A percentile compares a stretch with the other conserved stretches of the same genome.
These are phyloP conservation scores for Petrocephalus zakoni DNA, from an alignment of 2,113 vertebrate species.

Conservation along the genomic window DNA sequence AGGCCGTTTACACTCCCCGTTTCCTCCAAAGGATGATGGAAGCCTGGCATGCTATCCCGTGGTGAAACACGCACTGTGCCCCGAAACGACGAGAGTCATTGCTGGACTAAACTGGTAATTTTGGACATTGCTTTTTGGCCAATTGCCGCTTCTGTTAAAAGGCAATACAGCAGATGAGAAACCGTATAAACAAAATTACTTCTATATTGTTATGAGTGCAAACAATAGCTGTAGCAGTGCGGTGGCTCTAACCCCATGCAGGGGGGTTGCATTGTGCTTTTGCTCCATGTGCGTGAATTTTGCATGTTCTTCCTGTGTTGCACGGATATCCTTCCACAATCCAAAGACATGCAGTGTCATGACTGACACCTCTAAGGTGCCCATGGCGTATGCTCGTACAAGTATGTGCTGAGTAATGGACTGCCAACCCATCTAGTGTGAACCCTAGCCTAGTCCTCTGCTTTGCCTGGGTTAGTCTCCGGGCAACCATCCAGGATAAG, in stretches of 20 bases:
- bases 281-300: not conserved
- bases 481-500: not conserved
- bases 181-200: not conserved
- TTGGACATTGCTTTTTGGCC: not conserved
- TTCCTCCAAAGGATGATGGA: not conserved
- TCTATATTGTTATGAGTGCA: not conserved
- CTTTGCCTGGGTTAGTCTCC: not conserved
- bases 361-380: not conserved
- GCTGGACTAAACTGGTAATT: not conserved
- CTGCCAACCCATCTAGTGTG: not conserved
- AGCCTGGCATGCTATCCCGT: not conserved
- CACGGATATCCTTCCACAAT: not conserved
- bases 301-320: not conserved
- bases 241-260: not conserved
- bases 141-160: not conserved
- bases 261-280: not conserved
- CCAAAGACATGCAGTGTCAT: not conserved
- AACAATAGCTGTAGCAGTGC: not conserved
- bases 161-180: not conserved
- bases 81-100: not conserved
- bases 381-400: not conserved
- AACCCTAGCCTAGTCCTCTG: not conserved
- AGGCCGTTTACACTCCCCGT: not conserved
- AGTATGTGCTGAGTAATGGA: not conserved
- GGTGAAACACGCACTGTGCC: not conserved